These are phyloP conservation scores for Seira ritae DNA, from an alignment of 2,888 invertebrate genomes.

Conservation along the genomic window DNA sequence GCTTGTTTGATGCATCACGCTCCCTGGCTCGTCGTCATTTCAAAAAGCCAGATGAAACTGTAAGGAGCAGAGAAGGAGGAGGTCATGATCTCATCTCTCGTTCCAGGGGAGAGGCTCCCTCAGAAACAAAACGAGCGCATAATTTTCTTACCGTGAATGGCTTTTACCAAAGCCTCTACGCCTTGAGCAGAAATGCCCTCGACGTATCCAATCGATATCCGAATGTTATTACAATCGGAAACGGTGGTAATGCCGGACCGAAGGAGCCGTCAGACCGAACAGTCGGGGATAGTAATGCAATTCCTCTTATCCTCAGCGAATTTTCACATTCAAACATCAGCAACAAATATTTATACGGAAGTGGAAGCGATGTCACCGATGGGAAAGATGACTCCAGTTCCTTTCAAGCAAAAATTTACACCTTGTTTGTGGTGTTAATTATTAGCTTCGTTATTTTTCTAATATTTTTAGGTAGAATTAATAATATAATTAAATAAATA, in stretches of 20 bases:
- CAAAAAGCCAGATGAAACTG: no score
- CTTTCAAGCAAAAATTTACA: conserved; percentile 46
- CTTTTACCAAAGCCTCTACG: conserved; percentile 56
- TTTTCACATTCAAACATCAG: conserved; percentile 24
- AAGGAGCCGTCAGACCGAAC: no score
- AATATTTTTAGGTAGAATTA: no score
- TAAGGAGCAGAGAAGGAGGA: no score
- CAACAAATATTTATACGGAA: conserved; percentile 26
- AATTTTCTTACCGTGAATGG: conserved; percentile 52
- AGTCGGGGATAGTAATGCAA: background rate
- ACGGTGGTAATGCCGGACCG: no score
- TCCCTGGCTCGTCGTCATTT: conserved; percentile 46
- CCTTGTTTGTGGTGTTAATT: conserved; percentile 58
- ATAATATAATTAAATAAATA: no score
- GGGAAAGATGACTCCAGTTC: background rate
- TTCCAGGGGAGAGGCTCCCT: no score
- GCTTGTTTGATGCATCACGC: conserved; percentile 58
- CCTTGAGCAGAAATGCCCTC: conserved; percentile 39
- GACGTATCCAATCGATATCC: conserved; percentile 46
- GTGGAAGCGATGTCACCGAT: conserved; percentile 1
- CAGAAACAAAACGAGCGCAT: conserved; percentile 28
- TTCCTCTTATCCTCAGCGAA: conserved; percentile 26
- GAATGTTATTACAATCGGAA: conserved; percentile 37
- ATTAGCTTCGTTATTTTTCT: conserved; percentile 61
- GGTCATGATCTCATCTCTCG: no score